Percentiles rank a stretch among this genome's conserved stretches.
These are phyloP conservation scores for Heliothis virescens DNA, from an alignment of 1,140 invertebrate genomes.

Conservation along the genomic window DNA sequence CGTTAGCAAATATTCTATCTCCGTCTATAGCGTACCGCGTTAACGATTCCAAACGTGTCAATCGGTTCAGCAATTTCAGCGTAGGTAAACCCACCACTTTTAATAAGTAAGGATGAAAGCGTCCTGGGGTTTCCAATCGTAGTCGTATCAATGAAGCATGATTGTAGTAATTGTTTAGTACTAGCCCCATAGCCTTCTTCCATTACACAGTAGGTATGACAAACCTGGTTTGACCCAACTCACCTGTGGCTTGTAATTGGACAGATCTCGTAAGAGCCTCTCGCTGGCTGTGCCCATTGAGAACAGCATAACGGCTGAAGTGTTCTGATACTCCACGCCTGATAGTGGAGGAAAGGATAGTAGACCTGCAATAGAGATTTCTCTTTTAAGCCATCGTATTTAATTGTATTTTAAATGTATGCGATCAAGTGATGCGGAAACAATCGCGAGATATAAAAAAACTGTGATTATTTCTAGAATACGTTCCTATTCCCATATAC, in stretches of 20 bases:
- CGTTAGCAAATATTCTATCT: neutral
- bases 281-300: slow-evolving; percentile 90
- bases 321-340: slow-evolving; percentile 82
- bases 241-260: slow-evolving; percentile 89
- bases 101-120: neutral
- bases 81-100: no score
- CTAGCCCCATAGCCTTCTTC: no score
- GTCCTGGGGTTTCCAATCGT: neutral
- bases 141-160: no score
- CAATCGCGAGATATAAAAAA: no score
- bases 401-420: neutral
- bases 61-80: no score
- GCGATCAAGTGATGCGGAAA: no score
- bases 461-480: no score
- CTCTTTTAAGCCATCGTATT: neutral
- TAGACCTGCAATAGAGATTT: slow-evolving; percentile 65
- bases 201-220: no score
- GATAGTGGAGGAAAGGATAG: slow-evolving; percentile 88
- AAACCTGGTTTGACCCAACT: neutral
- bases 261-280: slow-evolving; percentile 87
- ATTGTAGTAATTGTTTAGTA: no score
- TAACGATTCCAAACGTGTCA: no score
- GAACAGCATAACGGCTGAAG: slow-evolving; percentile 88
- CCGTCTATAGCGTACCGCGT: no score
- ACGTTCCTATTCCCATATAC: no score